Evolutionary conservation across 2,113 vertebrate species (phyloP), one percentile per base, ranked within the genome.

Genomic region (Brachypodius melanocephalos): DNA sequence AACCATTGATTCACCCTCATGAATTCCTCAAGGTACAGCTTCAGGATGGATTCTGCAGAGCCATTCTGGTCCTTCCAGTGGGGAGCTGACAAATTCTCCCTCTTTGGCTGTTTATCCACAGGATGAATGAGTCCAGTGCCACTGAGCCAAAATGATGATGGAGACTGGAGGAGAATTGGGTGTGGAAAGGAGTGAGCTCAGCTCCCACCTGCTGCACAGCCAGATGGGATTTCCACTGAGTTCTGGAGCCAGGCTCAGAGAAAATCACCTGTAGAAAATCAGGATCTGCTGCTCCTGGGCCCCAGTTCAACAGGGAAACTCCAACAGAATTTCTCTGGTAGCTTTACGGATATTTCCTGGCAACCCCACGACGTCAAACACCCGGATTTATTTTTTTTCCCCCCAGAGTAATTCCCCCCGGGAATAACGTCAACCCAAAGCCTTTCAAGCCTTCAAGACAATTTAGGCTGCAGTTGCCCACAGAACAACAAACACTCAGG

Each of bases 331-430:
- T 85, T n/a, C 71, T 74, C 63, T 74, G 40, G 19, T 25, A 63
- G 32, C 24, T 31, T 34, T 48, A 31, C 3, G 2, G 67, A 22
- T 3, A 10, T 22, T 85, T 87, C 45, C 68, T 78, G 74, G 66
- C 58, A 91, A 54, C 8, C 2, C 54, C 26, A 8, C 14, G 7
- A 14, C 21, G 25, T 74, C 29, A 58, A 89, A 92, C 61, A 85
- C 17, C 13, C 1, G 1, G 4, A n/a, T 49, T 58, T 21, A 5
- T 32, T 13, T 5, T 34, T 22, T 28, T 2, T 2, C 4, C 4
- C 48, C 17, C 38, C 4, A 5, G 26, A n/a, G 14, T 75, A 57
- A 38, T 73, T 68, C n/a, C 42, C 34, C 8, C 20, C 7, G 8
- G 20, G 17, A 67, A 82, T 85, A 69, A 51, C 3, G 0, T 43